Base-by-base conservation (phyloP, 2,113 vertebrate species). In the Aptenodytes patagonicus region DNA sequence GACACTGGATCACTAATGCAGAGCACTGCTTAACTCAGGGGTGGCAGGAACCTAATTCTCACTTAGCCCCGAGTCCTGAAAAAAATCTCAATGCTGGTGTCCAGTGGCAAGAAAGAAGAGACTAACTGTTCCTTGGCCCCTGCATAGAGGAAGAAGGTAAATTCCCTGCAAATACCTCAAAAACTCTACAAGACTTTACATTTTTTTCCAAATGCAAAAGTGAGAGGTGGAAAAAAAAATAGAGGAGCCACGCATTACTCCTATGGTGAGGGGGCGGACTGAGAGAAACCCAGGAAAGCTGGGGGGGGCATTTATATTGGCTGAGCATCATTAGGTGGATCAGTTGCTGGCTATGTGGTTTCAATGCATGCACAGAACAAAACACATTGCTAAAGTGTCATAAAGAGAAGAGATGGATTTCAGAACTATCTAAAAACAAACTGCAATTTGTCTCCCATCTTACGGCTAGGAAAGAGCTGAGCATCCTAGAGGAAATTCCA, bases 121-220 rank as follows among this genome's bases (percentile, higher is more conserved):
- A 58, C 22, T 36, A 40, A 79, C 44, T 42, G 29, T 25, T 82
- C 49, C 49, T 28, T 47, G 54, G 36, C 25, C 26, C 11, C n/a
- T 64, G 36, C 49, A 17, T 19, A 14, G 28, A 38, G 28, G 7
- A 58, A 36, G 36, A 82, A 62, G 57, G n/a, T 46, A 42, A 76
- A 72, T 49, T 89, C 76, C 19, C 46, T 9, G 9, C 0, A 0
- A 44, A 64, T 28, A 44, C 4, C 9, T 15, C 31, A 2, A 44
- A 69, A 69, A 26, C n/a, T 91, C 9, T 11, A 40, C 7, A 52
- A 42, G 14, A 46, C 20, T 29, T 34, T 14, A 31, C 5, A 15
- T 42, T 58, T 65, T 58, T 75, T 42, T 70, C 54, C 80, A 42
- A 52, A 87, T 36, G 22, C 4, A 26, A 18, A 78, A 55, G 40